Evolutionary conservation across 2,113 vertebrate genomes (phyloP).

Genomic region (Neolamprologus ventralis): DNA sequence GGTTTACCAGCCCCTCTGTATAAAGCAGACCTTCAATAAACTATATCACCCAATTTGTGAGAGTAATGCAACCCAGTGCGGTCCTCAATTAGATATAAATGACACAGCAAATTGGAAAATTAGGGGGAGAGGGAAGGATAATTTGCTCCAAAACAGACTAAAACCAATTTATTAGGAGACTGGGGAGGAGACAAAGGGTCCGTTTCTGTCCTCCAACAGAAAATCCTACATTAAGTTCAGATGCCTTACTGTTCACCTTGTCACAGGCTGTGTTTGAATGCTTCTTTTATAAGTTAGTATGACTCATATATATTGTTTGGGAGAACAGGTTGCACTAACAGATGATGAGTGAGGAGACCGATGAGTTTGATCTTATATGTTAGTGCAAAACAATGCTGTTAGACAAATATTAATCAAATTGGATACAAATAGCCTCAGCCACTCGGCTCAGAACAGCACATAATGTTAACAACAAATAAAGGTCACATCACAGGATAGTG

Average conservation of each 20-base stretch:
- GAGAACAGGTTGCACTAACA: background rate
- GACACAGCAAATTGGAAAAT: constrained; percentile 80
- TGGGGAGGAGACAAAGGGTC: constrained; percentile 49
- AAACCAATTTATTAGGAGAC: constrained; percentile 76
- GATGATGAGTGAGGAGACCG: background rate
- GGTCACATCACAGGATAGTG: background rate
- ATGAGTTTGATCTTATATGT: background rate
- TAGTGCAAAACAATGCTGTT: background rate
- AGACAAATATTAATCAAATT: background rate
- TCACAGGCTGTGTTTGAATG: background rate
- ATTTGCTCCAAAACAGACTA: constrained; percentile 74
- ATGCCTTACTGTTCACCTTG: constrained; percentile 24
- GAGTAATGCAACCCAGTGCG: constrained; percentile 70
- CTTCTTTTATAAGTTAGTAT: background rate
- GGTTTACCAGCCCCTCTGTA: constrained; percentile 55
- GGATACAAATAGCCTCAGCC: background rate
- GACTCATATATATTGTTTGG: background rate
- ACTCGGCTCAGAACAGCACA: background rate
- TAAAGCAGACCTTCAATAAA: constrained; percentile 68
- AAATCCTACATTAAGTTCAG: constrained; percentile 16
- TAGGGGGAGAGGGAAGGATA: constrained; percentile 72
- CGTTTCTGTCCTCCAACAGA: constrained; percentile 47
- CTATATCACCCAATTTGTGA: constrained; percentile 70
- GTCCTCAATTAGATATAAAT: constrained; percentile 76
- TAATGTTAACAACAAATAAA: background rate